These are phyloP conservation scores for Sitophilus oryzae DNA, from an alignment of 1,140 invertebrate genomes.

Conservation along the genomic window DNA sequence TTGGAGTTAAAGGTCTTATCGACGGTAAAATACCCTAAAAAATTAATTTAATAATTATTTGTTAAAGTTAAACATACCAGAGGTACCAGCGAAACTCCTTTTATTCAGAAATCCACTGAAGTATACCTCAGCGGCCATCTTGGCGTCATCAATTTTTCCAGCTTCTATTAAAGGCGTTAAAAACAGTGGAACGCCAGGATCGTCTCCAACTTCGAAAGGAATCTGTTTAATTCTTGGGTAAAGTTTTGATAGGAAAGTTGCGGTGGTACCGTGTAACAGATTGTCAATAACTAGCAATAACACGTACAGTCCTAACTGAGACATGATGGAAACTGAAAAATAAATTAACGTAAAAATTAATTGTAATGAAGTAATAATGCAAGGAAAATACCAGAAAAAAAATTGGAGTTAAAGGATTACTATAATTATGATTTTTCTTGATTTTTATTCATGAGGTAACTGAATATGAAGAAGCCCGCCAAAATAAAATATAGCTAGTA, in stretches of 20 bases:
- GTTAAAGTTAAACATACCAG: neutral
- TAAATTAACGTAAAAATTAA: too few relatives aligned
- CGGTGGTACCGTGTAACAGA: neutral
- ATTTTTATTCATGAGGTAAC: too few relatives aligned
- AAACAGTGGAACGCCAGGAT: conserved; percentile 49
- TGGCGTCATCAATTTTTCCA: conserved; percentile 47
- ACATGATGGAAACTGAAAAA: too few relatives aligned
- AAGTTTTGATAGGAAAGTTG: conserved; percentile 28
- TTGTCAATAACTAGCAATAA: too few relatives aligned
- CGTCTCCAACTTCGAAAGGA: conserved; percentile 30
- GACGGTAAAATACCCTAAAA: conserved; percentile 65
- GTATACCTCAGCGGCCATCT: conserved; percentile 22
- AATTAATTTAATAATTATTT: neutral
- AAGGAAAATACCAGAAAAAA: too few relatives aligned
- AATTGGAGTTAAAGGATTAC: too few relatives aligned
- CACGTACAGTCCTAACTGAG: too few relatives aligned
- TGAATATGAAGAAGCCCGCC: too few relatives aligned
- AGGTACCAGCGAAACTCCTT: conserved; percentile 28
- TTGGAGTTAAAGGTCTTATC: conserved; percentile 61
- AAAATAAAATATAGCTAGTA: too few relatives aligned
- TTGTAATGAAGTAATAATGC: too few relatives aligned
- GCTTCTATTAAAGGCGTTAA: conserved; percentile 50
- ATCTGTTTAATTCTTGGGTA: conserved; percentile 30
- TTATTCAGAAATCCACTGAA: conserved; percentile 36
- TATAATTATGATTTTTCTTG: too few relatives aligned